phyloP scores from a whole-genome alignment of 2,797 vertebrate species.

The Bucorvus abyssinicus region DNA sequence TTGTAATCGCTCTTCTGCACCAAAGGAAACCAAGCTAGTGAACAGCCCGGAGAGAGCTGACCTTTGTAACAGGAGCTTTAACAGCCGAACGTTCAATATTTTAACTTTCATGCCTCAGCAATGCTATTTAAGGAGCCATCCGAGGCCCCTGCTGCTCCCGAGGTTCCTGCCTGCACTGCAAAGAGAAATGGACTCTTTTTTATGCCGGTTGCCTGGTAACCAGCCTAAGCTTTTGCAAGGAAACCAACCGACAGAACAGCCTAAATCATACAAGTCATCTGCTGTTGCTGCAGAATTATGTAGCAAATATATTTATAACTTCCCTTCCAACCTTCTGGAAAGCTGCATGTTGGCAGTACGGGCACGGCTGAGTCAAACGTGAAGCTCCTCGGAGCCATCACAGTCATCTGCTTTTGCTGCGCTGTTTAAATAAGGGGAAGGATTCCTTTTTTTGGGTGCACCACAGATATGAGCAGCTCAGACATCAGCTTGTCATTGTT shows the following conservation, averaged over 20 bases:
- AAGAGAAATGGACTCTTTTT: constrained; percentile 64
- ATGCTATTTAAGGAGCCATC: constrained; percentile 78
- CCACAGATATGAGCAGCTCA: not conserved
- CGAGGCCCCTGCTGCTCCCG: constrained; percentile 61
- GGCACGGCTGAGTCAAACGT: constrained; percentile 20
- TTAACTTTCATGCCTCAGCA: constrained; percentile 52
- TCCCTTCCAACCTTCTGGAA: constrained; percentile 55
- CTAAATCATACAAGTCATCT: constrained; percentile 65
- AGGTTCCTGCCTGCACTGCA: constrained; percentile 57
- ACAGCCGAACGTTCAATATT: constrained; percentile 67
- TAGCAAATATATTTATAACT: constrained; percentile 49
- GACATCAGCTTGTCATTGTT: not conserved
- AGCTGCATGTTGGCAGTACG: not conserved
- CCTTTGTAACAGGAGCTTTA: constrained; percentile 64
- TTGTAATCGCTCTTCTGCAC: constrained; percentile 1
- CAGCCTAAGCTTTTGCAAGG: constrained; percentile 68
- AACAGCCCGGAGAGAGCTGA: constrained; percentile 28
- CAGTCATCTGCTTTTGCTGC: constrained; percentile 25
- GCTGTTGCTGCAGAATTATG: constrained; percentile 54
- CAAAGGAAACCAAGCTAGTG: constrained; percentile 40
- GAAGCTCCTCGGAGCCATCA: constrained; percentile 24
- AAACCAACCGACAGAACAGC: constrained; percentile 66
- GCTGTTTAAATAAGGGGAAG: not conserved
- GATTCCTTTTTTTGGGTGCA: not conserved
- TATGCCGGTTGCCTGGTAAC: constrained; percentile 79